These are phyloP conservation scores for Agonopterix subpropinquella DNA, from an alignment of 2,888 invertebrate species.

Conservation along the genomic window DNA sequence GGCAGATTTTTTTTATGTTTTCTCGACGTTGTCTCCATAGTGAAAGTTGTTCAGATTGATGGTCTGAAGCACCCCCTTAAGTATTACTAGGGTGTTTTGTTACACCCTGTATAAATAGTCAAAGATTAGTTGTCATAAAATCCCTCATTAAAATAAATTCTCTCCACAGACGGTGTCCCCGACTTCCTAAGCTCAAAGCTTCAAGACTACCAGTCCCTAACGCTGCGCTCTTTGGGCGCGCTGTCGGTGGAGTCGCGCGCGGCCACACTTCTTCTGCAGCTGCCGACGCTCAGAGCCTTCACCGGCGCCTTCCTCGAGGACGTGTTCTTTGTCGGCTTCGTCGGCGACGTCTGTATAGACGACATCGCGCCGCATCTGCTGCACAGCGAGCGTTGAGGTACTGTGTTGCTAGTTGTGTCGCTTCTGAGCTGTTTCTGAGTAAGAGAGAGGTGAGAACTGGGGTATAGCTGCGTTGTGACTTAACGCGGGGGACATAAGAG, in stretches of 20 bases:
- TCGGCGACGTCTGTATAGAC: conserved; percentile 96
- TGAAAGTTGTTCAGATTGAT: no score
- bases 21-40: no score
- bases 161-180: conserved; percentile 63
- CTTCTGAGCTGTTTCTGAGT: no score
- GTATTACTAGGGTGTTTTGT: no score
- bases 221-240: conserved; percentile 60
- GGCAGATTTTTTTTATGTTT: no score
- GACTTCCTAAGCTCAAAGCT: conserved; percentile 62
- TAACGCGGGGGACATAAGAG: no score
- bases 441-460: no score
- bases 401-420: no score
- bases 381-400: conserved; percentile 46
- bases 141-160: neutral
- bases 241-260: conserved; percentile 54
- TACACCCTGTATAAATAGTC: no score
- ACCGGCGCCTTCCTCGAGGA: conserved; percentile 89
- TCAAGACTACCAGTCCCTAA: conserved; percentile 65
- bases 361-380: conserved; percentile 96
- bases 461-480: no score
- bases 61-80: no score
- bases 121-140: no score
- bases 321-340: conserved; percentile 92
- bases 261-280: conserved; percentile 79
- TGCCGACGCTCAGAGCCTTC: conserved; percentile 83